A percentile compares a stretch with the other conserved stretches of the same genome.
These are phyloP conservation scores for Oceanodroma leucorhoa DNA, from an alignment of 2,797 vertebrate genomes.

Conservation along the genomic window DNA sequence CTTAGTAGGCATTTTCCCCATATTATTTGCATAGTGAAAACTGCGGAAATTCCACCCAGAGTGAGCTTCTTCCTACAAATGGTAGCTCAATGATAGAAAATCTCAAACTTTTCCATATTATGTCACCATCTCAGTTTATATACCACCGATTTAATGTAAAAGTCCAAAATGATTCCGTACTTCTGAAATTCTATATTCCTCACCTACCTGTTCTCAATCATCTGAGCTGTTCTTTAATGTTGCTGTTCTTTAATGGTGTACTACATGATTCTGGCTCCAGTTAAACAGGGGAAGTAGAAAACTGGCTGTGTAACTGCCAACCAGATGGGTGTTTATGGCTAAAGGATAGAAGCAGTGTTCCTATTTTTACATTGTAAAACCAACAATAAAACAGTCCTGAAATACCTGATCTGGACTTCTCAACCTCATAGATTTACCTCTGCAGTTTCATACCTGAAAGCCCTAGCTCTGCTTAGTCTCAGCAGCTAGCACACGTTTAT, in stretches of 20 bases:
- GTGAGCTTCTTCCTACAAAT: not conserved
- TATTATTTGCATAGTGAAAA: not conserved
- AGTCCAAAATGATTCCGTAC: not conserved
- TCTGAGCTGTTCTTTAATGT: accelerated
- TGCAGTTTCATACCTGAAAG: not conserved
- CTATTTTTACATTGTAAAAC: not conserved
- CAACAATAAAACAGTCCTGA: not conserved
- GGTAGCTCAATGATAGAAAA: accelerated
- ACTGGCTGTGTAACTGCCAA: not conserved
- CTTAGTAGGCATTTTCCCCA: not conserved
- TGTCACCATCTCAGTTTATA: not conserved
- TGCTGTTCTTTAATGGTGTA: too few relatives aligned
- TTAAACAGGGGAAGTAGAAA: not conserved
- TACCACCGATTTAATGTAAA: not conserved
- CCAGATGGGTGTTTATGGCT: accelerated
- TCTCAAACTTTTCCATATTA: not conserved
- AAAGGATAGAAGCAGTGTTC: not conserved
- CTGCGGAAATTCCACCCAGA: not conserved
- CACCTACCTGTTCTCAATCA: not conserved
- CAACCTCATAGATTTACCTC: not conserved
- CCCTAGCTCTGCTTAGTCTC: not conserved
- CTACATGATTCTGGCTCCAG: not conserved
- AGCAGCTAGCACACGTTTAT: not conserved
- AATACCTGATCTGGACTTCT: not conserved
- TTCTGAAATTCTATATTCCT: not conserved